These are phyloP conservation scores for Macrochelys suwanniensis DNA, from an alignment of 2,797 vertebrate genomes.

Conservation along the genomic window DNA sequence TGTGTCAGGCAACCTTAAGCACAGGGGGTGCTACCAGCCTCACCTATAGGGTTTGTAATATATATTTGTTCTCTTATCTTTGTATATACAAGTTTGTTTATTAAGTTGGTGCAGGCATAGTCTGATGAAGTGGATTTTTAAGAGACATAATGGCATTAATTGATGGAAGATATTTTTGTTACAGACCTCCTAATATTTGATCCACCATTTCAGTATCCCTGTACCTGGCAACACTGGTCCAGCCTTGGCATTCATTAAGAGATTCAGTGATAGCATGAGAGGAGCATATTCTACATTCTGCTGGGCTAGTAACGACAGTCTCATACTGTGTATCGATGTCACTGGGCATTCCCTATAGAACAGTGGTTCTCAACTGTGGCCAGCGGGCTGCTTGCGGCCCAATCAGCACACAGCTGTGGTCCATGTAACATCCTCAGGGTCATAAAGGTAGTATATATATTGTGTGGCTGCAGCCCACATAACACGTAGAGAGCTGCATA, in stretches of 20 bases:
- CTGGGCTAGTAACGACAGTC: no score
- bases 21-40: no score
- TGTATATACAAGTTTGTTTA: not conserved
- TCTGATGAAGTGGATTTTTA: not conserved
- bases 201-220: not conserved
- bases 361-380: not conserved
- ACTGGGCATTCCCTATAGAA: not conserved
- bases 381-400: not conserved
- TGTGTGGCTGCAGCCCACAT: no score
- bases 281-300: not conserved
- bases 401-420: no score
- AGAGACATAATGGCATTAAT: not conserved
- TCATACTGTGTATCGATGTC: not conserved
- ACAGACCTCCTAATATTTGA: not conserved
- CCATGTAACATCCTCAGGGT: not conserved
- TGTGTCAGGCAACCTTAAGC: no score
- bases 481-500: no score
- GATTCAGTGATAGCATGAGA: not conserved
- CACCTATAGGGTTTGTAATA: no score
- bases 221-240: not conserved
- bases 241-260: not conserved
- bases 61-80: no score
- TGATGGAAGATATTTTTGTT: not conserved
- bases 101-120: not conserved
- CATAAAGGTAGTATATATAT: no score